Evolutionary conservation across 2,113 vertebrate genomes (phyloP).

Genomic region (Cebus imitator): DNA sequence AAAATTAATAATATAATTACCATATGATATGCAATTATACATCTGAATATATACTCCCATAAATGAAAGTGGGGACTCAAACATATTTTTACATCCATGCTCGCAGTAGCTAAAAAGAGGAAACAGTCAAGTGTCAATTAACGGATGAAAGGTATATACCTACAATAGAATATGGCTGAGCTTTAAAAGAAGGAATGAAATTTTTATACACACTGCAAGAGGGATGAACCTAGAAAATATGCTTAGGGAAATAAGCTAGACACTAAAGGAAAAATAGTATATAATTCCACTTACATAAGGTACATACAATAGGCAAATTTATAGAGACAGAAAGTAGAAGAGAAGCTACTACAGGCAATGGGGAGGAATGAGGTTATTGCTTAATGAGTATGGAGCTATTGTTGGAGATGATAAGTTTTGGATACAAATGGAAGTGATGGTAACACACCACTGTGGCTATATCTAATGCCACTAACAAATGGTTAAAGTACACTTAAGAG

Average conservation of each 20-base stretch:
- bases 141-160: not conserved
- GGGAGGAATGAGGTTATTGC: not conserved
- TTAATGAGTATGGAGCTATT: not conserved
- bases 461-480: not conserved
- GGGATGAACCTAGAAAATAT: not conserved
- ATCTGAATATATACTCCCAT: not conserved
- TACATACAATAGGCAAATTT: not conserved
- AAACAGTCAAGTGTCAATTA: not conserved
- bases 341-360: not conserved
- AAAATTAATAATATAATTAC: not conserved
- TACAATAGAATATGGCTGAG: not conserved
- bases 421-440: not conserved
- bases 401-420: not conserved
- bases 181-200: not conserved
- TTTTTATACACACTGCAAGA: not conserved
- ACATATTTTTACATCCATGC: not conserved
- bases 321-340: not conserved
- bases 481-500: not conserved
- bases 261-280: not conserved
- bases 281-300: not conserved
- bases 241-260: not conserved
- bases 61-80: not conserved
- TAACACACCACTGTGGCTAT: not conserved
- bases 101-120: not conserved
- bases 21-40: not conserved